Conservation (phyloP, 2,888 invertebrate species). For the Amblyjoppa proteus region DNA sequence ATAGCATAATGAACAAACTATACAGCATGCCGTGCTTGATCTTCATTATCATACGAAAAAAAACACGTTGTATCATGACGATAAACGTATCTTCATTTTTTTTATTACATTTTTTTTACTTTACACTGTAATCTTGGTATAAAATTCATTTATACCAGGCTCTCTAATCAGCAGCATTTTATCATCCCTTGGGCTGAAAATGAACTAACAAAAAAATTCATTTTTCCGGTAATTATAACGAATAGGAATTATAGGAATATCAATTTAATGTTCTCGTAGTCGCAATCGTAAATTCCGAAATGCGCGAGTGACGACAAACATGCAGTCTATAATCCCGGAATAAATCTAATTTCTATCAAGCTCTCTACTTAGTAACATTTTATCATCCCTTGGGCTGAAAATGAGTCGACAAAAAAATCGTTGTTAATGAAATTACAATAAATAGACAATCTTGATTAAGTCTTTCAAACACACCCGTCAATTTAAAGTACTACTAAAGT, state of each 20-base stretch:
- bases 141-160: not conserved
- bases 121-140: slow-evolving; percentile 2
- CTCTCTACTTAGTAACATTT: too few relatives aligned
- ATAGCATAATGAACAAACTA: slow-evolving; percentile 13
- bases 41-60: slow-evolving; percentile 56
- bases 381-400: too few relatives aligned
- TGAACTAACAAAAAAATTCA: not conserved
- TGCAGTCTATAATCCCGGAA: too few relatives aligned
- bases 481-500: too few relatives aligned
- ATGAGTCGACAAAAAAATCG: too few relatives aligned
- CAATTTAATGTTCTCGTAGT: too few relatives aligned
- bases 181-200: not conserved
- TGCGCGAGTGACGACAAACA: not conserved
- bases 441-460: too few relatives aligned
- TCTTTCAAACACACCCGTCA: too few relatives aligned
- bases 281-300: not conserved
- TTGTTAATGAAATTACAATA: too few relatives aligned
- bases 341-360: too few relatives aligned
- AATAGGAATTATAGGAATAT: too few relatives aligned
- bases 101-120: not conserved
- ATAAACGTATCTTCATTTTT: slow-evolving; percentile 29
- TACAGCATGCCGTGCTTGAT: slow-evolving; percentile 28
- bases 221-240: too few relatives aligned
- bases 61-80: slow-evolving; percentile 56
- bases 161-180: not conserved